phyloP scores from a whole-genome alignment of 2,888 invertebrate genomes.

The Drosophila nigritarsus region DNA sequence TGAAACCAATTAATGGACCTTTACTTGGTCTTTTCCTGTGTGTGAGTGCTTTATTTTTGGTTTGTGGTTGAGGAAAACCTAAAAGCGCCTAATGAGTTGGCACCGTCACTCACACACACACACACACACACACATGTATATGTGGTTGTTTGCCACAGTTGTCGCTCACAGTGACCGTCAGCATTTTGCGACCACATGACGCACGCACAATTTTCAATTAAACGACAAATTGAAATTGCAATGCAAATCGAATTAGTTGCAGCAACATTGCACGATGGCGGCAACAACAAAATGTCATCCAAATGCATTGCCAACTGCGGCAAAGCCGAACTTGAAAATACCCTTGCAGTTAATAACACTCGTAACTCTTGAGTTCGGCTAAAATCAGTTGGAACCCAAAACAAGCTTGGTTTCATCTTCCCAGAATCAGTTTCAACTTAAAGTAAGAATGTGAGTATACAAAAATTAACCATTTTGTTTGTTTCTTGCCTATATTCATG shows the following conservation, averaged over 20 bases:
- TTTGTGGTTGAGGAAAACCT: constrained; percentile 40
- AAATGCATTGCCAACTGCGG: neutral
- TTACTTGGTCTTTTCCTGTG: neutral
- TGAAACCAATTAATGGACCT: constrained; percentile 1
- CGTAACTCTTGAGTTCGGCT: neutral
- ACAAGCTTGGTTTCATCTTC: neutral
- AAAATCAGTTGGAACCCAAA: neutral
- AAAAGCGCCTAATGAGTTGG: constrained; percentile 37
- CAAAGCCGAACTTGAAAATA: neutral
- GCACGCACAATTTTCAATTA: constrained; percentile 66
- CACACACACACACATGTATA: neutral
- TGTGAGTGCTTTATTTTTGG: neutral
- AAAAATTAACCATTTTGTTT: neutral
- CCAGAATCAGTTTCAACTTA: neutral
- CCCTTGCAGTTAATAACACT: neutral
- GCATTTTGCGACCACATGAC: constrained; percentile 34
- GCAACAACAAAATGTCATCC: constrained; percentile 5
- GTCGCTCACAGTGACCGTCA: constrained; percentile 15
- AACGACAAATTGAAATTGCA: constrained; percentile 70
- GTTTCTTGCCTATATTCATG: neutral
- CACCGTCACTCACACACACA: neutral
- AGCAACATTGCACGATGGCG: constrained; percentile 25
- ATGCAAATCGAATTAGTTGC: constrained; percentile 75
- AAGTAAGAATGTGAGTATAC: neutral
- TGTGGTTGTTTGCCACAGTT: constrained; percentile 6